phyloP scores from a whole-genome alignment of 1,140 invertebrate species.

The Polypedilum vanderplanki region DNA sequence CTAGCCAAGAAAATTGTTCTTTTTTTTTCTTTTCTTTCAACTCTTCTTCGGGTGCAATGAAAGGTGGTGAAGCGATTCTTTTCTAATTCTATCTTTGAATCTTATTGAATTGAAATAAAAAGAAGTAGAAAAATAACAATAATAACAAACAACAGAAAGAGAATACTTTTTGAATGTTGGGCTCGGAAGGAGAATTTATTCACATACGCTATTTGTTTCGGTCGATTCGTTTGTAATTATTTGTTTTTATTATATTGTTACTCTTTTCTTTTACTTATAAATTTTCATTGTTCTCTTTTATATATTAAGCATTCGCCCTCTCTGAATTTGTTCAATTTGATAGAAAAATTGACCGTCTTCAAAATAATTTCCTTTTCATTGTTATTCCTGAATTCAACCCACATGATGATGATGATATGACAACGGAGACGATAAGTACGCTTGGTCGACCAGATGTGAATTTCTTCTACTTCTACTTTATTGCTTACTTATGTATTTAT shows the following conservation, averaged over 20 bases:
- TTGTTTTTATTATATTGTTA: conserved; percentile 14
- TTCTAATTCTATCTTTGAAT: conserved; percentile 13
- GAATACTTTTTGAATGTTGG: too few relatives aligned
- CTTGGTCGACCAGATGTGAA: not conserved
- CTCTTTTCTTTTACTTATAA: not conserved
- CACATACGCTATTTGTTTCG: conserved; percentile 13
- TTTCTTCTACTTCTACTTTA: not conserved
- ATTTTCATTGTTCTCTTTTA: not conserved
- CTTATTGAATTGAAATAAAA: not conserved
- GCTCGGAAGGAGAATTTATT: not conserved
- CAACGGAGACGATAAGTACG: not conserved
- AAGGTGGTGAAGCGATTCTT: conserved; percentile 24
- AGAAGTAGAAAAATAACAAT: not conserved
- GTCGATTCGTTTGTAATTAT: conserved; percentile 29
- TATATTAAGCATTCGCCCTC: too few relatives aligned
- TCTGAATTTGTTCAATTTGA: not conserved
- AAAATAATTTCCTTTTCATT: conserved; percentile 1
- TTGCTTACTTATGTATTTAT: not conserved
- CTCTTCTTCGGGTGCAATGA: conserved; percentile 21
- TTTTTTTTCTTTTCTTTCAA: not conserved
- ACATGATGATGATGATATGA: not conserved
- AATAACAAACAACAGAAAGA: too few relatives aligned
- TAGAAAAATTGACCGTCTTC: conserved; percentile 4
- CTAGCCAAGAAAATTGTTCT: not conserved
- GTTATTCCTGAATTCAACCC: conserved; percentile 11